Evolutionary conservation across 2,113 vertebrate species (phyloP).

Genomic region (Nycticryphes semicollaris): DNA sequence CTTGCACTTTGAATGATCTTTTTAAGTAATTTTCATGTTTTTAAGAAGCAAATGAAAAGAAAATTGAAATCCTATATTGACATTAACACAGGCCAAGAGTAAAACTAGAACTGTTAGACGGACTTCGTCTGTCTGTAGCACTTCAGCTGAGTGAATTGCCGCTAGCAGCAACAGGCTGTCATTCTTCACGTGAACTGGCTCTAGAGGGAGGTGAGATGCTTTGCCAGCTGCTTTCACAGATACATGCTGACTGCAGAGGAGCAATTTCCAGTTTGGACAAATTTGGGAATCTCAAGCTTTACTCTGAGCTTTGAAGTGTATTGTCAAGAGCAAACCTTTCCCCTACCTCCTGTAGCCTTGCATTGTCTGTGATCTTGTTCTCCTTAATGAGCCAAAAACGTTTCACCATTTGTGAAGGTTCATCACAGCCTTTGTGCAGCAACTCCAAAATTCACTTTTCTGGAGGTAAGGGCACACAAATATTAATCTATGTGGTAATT

Average conservation of each 20-base stretch:
- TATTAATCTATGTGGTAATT: not conserved
- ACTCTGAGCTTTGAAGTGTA: not conserved
- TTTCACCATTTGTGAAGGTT: not conserved
- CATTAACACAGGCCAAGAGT: not conserved
- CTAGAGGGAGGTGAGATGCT: not conserved
- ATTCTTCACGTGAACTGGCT: fast-evolving
- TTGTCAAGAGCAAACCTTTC: not conserved
- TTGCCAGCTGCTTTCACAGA: not conserved
- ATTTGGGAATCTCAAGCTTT: not conserved
- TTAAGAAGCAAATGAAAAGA: not conserved
- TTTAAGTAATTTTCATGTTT: not conserved
- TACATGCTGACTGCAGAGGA: not conserved
- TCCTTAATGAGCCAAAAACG: not conserved
- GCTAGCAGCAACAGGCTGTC: not conserved
- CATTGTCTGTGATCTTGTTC: not conserved
- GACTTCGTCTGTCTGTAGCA: not conserved
- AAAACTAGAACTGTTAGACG: not conserved
- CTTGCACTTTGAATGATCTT: not conserved
- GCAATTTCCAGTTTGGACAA: not conserved
- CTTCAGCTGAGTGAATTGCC: not conserved
- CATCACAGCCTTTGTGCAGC: not conserved
- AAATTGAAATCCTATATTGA: not conserved
- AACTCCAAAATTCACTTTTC: not conserved
- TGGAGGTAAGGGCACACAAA: not conserved
- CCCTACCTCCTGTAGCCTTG: not conserved